Evolutionary conservation across 2,888 invertebrate genomes (phyloP), one percentile per base, ranked within the genome.

Genomic region (Drosophila parthenogenetica): DNA sequence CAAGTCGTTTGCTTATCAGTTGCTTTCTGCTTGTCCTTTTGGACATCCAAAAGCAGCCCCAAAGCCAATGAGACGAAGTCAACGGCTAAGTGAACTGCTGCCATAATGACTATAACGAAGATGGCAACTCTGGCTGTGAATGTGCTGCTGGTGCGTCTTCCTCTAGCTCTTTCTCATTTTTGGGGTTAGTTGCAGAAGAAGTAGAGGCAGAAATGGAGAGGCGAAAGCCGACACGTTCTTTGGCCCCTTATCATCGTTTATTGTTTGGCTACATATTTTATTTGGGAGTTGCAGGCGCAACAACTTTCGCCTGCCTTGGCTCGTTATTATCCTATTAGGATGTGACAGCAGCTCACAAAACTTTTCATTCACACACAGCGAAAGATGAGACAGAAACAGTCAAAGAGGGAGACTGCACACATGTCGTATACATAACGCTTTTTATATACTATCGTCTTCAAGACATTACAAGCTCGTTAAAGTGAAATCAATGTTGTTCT

Each of bases 1-100:
- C 82, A 87, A 82, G 90, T 89, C 90, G 87, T 90, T 90, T 82
- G 80, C 89, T 90, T 90, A 90, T 90, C 90, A 81, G 76, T 66
- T 84, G 67, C 13, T 35, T 66, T 69, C 71, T 71, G 70, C 61
- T 50, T 57, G 73, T 72, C 72, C 72, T 62, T 50, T 70, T 62
- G 74, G 72, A 66, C 74, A 53, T 39, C 35, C 39, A 49, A 49
- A 49, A 43, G 58, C 62, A 39, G 54, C 62, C 63, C 69, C 29
- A 29, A 32, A 43, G 37, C 54, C 61, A 55, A 40, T 53, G 39
- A 48, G 60, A 48, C 40, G 37, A 53, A 60, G 70, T 54, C 32
- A 61, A 55, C 49, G 63, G 63, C 70, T 70, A 63, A 82, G 83
- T 81, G 76, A 79, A 73, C 77, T 79, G 60, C 53, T 40, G 17